These are phyloP conservation scores for Chymomyza amoena DNA, from an alignment of 2,888 invertebrate species.

Conservation along the genomic window DNA sequence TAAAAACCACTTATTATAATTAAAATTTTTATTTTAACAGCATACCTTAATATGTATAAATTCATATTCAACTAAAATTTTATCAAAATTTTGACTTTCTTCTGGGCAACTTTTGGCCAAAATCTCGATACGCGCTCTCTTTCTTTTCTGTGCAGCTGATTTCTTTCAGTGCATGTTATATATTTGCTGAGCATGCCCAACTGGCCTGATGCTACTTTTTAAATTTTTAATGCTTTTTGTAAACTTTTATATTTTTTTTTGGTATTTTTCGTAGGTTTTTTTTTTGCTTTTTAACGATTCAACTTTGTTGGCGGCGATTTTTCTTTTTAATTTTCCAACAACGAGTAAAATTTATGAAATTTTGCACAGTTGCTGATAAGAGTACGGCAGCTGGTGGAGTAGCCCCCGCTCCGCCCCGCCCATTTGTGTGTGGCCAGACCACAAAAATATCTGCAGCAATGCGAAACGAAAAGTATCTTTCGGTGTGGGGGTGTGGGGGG, in stretches of 20 bases:
- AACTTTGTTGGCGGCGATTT: constrained; percentile 25
- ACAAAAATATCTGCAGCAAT: background rate
- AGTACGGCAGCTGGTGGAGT: constrained; percentile 7
- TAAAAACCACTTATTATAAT: too few species aligned
- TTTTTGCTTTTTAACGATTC: constrained; percentile 2
- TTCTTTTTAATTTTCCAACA: constrained; percentile 41
- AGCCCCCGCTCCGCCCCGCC: background rate
- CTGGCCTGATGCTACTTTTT: constrained; percentile 19
- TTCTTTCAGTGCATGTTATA: background rate
- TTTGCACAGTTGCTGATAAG: constrained; percentile 46
- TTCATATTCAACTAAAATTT: too few species aligned
- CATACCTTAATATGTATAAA: too few species aligned
- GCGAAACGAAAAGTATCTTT: background rate
- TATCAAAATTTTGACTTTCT: too few species aligned
- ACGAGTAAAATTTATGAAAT: constrained; percentile 52
- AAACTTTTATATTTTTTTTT: constrained; percentile 39
- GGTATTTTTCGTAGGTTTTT: background rate
- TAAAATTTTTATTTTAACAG: too few species aligned
- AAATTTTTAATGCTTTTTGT: constrained; percentile 61
- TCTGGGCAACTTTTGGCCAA: too few species aligned
- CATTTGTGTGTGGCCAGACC: background rate
- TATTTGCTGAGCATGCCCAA: background rate
- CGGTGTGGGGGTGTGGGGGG: background rate
- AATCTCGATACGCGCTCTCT: too few species aligned
- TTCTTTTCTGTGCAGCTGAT: background rate